These are phyloP conservation scores for Nomada fucata DNA, from an alignment of 2,888 invertebrate species.

Conservation along the genomic window DNA sequence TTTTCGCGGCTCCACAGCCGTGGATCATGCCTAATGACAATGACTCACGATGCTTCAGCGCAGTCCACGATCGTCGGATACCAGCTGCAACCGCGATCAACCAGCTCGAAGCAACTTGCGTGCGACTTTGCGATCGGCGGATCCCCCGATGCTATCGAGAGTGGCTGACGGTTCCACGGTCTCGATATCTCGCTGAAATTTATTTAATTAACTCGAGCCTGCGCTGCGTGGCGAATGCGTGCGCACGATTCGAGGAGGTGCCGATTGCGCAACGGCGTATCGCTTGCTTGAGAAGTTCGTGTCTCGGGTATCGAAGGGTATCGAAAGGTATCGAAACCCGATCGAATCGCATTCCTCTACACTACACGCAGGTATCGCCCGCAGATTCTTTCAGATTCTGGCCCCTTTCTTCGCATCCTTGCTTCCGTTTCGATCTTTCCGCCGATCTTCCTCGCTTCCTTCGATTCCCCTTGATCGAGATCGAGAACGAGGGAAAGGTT, in stretches of 20 bases:
- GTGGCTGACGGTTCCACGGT: neutral
- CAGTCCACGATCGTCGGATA: constrained; percentile 33
- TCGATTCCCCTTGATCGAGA: constrained; percentile 15
- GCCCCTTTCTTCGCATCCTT: neutral
- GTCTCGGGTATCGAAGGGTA: constrained; percentile 65
- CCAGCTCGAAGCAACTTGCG: constrained; percentile 19
- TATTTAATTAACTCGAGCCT: constrained; percentile 55
- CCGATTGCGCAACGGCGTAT: constrained; percentile 55
- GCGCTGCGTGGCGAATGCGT: constrained; percentile 20
- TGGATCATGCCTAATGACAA: constrained; percentile 58
- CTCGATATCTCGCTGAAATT: constrained; percentile 43
- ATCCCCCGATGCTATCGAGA: constrained; percentile 33
- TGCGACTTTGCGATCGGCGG: constrained; percentile 38
- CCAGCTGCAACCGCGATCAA: constrained; percentile 29
- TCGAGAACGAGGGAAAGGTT: constrained; percentile 16
- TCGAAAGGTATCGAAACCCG: constrained; percentile 73
- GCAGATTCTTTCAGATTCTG: constrained; percentile 10
- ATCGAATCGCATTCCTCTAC: constrained; percentile 68
- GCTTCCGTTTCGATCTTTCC: neutral
- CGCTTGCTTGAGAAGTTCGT: constrained; percentile 47
- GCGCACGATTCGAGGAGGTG: constrained; percentile 10
- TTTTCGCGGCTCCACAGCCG: constrained; percentile 26
- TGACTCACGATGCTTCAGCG: constrained; percentile 51
- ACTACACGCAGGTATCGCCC: constrained; percentile 51
- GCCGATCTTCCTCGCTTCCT: constrained; percentile 1